Base-by-base conservation (phyloP, 2,113 vertebrate genomes). In the Suricata suricatta region DNA sequence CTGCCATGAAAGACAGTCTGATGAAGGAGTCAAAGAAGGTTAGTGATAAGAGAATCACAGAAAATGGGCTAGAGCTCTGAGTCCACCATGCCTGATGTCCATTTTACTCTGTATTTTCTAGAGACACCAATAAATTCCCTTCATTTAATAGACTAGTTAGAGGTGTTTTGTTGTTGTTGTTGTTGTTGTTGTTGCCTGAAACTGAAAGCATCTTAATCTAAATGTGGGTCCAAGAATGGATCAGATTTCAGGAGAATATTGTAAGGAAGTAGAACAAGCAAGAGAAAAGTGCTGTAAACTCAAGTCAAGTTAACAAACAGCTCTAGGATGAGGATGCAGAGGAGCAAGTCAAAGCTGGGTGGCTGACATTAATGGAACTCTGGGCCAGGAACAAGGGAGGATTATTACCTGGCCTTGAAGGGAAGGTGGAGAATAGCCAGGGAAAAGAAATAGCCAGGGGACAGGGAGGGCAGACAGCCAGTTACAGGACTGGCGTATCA, bases 191-290 rank as follows among this genome's bases (percentile, higher is more conserved):
- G 27, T 89, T 86, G 57, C n/a, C 19, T 60, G 71, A 96, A 94
- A 88, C 31, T 7, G 0, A 94, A 90, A 90, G 21, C 44, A n/a
- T 96, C 44, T n/a, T 68, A 63, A 64, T 44, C 17, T 71, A 88
- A 16, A 85, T 25, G 12, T 81, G 57, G 10, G 23, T 82, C 63
- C 31, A 68, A 91, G 92, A 82, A 64, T 52, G 27, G 31, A 80
- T 94, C 79, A 83, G 64, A 90, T 64, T 87, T 92, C 50, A 54
- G 68, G 86, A 93, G 84, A 41, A 85, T 33, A 76, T 52, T 91
- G 76, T 54, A 93, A 79, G 50, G 64, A 81, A 3, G 64, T 0
- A 93, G 33, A 85, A 76, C 12, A 84, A 93, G 29, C 21, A 50
- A 47, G 83, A 44, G 68, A 63, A 64, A 69, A 84, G 41, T 76